These are phyloP conservation scores for Indri indri DNA, from an alignment of 2,113 vertebrate genomes.

Conservation along the genomic window DNA sequence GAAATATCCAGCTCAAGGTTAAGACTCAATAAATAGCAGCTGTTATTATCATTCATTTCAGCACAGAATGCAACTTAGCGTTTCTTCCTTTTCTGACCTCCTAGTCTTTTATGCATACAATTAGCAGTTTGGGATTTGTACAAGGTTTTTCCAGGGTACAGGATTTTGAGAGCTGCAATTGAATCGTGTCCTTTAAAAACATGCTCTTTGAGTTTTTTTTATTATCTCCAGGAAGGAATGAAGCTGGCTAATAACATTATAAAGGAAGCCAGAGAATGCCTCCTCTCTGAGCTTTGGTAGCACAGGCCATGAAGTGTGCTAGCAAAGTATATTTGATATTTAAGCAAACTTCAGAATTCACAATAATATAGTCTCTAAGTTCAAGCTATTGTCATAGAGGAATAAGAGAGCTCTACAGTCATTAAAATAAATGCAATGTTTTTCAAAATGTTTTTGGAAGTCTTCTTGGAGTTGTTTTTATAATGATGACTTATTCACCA, in stretches of 20 bases:
- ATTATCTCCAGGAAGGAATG: not conserved
- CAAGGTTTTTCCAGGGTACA: not conserved
- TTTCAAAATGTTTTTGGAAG: not conserved
- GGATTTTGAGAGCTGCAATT: not conserved
- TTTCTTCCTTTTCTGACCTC: slow-evolving; percentile 19
- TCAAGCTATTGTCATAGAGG: not conserved
- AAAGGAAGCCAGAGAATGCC: not conserved
- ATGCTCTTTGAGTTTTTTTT: not conserved
- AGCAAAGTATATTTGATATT: not conserved
- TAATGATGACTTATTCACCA: not conserved
- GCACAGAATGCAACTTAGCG: not conserved
- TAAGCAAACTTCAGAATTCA: not conserved
- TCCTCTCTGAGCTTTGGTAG: not conserved
- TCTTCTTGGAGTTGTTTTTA: not conserved
- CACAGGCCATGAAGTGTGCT: not conserved
- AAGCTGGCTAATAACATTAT: not conserved
- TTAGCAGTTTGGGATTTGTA: not conserved
- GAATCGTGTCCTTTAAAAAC: slow-evolving; percentile 6
- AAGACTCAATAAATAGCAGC: not conserved
- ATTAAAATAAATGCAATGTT: not conserved
- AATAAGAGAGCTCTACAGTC: not conserved
- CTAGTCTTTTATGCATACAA: not conserved
- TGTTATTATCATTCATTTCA: not conserved
- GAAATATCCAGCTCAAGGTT: not conserved
- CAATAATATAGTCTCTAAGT: not conserved